Evolutionary conservation across 2,888 invertebrate genomes (phyloP), one percentile per base, ranked within the genome.

Genomic region (Megamerina dolium): DNA sequence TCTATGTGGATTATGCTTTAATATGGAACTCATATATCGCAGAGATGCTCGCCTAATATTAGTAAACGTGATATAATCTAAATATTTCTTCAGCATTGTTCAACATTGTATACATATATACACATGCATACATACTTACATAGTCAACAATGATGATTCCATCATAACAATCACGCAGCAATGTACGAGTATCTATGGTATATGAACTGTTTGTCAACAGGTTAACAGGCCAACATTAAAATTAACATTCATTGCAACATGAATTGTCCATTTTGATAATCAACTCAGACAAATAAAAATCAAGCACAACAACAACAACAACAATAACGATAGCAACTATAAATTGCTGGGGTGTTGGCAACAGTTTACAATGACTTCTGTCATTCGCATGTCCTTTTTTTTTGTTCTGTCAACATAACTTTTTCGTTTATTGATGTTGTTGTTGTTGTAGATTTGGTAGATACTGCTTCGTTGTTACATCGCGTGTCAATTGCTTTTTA

Each of bases 401-500:
- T 45, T 46, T 38, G 17, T 37, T 31, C 19, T 23, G 31, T 43
- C 37, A 21, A 21, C 23, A 34, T 9, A 30, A 16, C 26, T 27
- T 17, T 16, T 37, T 44, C 10, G 16, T 23, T 38, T 38, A 35
- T 43, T 43, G 27, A 4, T 26, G 26, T 43, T 32, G 23, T 19
- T 37, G 34, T 23, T 33, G 13, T 32, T 39, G 30, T 14, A 23
- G 16, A 13, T 20, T 16, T n/a, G n/a, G n/a, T n/a, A n/a, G n/a
- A 16, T 31, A 5, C 26, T 16, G 30, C 19, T 35, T 39, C 30
- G 27, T 37, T 26, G 19, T 40, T 41, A 41, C 57, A 60, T 63
- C 63, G 64, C 64, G 65, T 64, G 66, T 64, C 66, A 64, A 66
- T 63, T 61, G 58, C 52, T 35, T 45, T 41, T 23, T 26, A 31